Evolutionary conservation across 2,888 invertebrate species (phyloP).

Genomic region (Tubulanus polymorphus): DNA sequence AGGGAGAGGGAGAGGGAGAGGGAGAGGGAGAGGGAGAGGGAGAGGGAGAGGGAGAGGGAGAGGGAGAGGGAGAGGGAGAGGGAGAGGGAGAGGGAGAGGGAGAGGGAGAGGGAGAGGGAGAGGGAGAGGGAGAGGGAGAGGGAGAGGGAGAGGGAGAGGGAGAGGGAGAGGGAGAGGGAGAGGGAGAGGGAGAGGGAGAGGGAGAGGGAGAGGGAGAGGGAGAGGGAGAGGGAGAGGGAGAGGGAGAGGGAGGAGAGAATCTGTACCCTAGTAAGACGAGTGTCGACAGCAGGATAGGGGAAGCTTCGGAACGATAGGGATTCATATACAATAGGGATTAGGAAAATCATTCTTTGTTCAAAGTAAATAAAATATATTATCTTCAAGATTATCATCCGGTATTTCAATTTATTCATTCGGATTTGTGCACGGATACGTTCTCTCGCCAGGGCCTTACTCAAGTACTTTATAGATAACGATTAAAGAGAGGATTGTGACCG

Average conservation of each 20-base stretch:
- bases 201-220: constrained; percentile 9
- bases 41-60: constrained; percentile 10
- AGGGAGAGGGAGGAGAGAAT: constrained; percentile 10
- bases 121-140: constrained; percentile 10
- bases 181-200: constrained; percentile 10
- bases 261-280: too few species aligned
- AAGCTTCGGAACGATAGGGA: too few species aligned
- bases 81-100: constrained; percentile 10
- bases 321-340: too few species aligned
- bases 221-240: constrained; percentile 9
- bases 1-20: constrained; percentile 10
- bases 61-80: constrained; percentile 10
- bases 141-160: constrained; percentile 9
- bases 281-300: too few species aligned
- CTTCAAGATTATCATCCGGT: too few species aligned
- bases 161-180: constrained; percentile 10
- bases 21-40: constrained; percentile 8
- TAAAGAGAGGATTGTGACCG: too few species aligned
- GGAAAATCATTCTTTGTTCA: too few species aligned
- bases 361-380: too few species aligned
- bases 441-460: too few species aligned
- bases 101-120: constrained; percentile 10
- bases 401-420: too few species aligned
- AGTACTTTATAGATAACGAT: too few species aligned
- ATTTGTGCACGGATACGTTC: too few species aligned